Evolutionary conservation across 2,888 invertebrate genomes (phyloP).

Genomic region (Tipula lateralis): DNA sequence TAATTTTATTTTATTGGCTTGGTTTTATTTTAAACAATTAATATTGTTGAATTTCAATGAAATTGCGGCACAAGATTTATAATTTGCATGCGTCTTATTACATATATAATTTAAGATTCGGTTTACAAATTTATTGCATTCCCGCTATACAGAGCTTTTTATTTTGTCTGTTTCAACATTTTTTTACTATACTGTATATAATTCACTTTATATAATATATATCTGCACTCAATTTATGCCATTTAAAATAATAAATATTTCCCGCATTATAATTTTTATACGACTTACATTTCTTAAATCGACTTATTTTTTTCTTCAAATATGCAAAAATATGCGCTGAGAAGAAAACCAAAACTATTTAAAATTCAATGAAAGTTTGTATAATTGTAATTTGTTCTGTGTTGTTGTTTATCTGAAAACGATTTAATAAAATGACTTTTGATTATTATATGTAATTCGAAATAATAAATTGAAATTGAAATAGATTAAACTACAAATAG

Average conservation of each 20-base stretch:
- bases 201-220: background rate
- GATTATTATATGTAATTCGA: slow-evolving; percentile 11
- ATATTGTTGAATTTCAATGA: background rate
- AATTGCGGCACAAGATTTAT: background rate
- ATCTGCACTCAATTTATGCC: background rate
- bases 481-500: background rate
- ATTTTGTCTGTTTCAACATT: background rate
- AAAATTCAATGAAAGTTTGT: background rate
- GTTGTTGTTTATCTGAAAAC: slow-evolving; percentile 5
- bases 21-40: background rate
- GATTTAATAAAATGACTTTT: slow-evolving; percentile 19
- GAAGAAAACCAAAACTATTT: background rate
- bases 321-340: background rate
- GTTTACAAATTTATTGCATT: background rate
- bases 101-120: background rate
- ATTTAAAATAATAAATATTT: background rate
- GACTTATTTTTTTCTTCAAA: background rate
- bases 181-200: background rate
- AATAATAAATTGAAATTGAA: background rate
- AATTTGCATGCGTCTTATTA: background rate
- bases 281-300: background rate
- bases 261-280: slow-evolving; percentile 12
- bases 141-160: background rate
- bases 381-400: slow-evolving; percentile 13
- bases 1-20: background rate